Base-by-base conservation (phyloP, 2,888 invertebrate species). In the Ecdyonurus torrentis region DNA sequence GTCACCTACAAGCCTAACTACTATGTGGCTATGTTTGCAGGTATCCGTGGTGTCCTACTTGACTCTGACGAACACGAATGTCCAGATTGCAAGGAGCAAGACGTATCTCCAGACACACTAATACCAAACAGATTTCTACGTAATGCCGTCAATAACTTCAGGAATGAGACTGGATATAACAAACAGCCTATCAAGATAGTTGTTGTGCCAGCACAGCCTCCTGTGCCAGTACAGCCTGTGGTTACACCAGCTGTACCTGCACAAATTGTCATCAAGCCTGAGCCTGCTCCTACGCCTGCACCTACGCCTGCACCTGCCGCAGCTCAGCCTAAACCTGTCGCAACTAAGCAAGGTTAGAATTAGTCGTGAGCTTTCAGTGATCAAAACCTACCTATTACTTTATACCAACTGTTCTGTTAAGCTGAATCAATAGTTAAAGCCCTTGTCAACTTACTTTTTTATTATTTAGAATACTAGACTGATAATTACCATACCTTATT, bases 51-150 rank as follows among this genome's bases (percentile, higher is more conserved):
- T 65, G 86, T 87, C 59, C 77, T 97, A 60, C 74, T 97, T 63
- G 95, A 96, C 72, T 91, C 93, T 0, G 95, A 96, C 71, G 93
- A 95, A 66, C 93, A 93, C 70, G 91, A 93, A 73, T 97, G 97
- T 75, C 96, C 96, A 0, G 89, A 91, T 70, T 97, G 97, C 73
- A 86, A 89, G 64, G 93, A 95, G 73, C 89, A 89, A 70, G 93
- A 92, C 70, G 89, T 94, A 59, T 91, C 93, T 0, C 96, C 96
- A 0, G 91, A 90, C 60, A 91, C 91, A 1, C 79, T 97, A 55
- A 94, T 96, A 69, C 94, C 96, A 1, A 96, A 95, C 73, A 83
- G 93, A 69, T 94, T 91, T 77, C 76, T 96, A 64, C 81, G 96
- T 59, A 91, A 87, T 69, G 89, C 92, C 1, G 95, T 96, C 1